These are phyloP conservation scores for Lycocorax pyrrhopterus DNA, from an alignment of 2,113 vertebrate genomes.

Conservation along the genomic window DNA sequence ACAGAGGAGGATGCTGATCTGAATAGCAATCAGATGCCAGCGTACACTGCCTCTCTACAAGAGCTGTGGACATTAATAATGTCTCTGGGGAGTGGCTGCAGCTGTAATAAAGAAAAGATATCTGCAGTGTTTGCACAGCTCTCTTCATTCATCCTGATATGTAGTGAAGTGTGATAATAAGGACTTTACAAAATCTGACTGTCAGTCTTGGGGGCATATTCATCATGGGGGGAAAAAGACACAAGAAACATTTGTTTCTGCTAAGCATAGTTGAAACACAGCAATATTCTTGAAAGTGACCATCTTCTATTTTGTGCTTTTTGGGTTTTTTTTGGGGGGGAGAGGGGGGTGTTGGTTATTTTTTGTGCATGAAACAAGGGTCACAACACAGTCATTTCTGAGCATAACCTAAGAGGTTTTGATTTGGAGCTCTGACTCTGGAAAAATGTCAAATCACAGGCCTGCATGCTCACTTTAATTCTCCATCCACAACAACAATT, in stretches of 20 bases:
- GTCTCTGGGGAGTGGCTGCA: conserved; percentile 52
- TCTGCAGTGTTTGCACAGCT: conserved; percentile 4
- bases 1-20: conserved; percentile 52
- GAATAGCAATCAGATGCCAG: conserved; percentile 65
- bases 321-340: background rate
- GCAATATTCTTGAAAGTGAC: background rate
- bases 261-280: background rate
- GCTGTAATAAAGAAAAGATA: conserved; percentile 60
- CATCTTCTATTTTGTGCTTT: background rate
- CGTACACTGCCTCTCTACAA: background rate
- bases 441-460: background rate
- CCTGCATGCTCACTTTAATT: background rate
- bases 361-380: background rate
- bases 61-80: conserved; percentile 53
- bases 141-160: conserved; percentile 24
- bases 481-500: background rate
- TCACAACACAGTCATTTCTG: background rate
- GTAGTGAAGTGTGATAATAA: conserved; percentile 46
- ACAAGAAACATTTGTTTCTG: background rate
- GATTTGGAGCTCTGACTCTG: background rate
- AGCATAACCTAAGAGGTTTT: background rate
- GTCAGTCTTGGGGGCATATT: conserved; percentile 13
- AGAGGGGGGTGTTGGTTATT: rapidly evolving
- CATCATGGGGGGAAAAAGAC: background rate
- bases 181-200: conserved; percentile 43